Conservation (phyloP, 2,888 invertebrate genomes). For the Himalopsyche kuldschensis region DNA sequence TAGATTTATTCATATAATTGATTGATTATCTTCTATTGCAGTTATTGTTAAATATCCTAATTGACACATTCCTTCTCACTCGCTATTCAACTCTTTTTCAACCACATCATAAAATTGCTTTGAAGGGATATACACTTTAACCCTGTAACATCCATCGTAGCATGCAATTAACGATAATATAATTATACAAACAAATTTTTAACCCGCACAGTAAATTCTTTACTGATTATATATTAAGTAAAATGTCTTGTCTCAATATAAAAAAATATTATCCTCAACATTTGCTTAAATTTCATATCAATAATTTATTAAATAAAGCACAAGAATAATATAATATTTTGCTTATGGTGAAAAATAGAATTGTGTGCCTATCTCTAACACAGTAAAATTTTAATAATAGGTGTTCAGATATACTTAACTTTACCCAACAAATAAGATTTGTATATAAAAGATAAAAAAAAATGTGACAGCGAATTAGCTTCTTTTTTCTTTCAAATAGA, state of each 20-base stretch:
- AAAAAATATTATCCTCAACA: not conserved
- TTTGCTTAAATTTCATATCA: not conserved
- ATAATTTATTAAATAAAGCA: not conserved
- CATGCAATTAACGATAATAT: not conserved
- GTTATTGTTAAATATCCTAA: not conserved
- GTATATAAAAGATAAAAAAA: too few relatives aligned
- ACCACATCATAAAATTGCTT: slow-evolving; percentile 6
- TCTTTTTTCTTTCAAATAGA: too few relatives aligned
- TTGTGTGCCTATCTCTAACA: not conserved
- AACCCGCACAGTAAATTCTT: not conserved
- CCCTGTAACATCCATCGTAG: slow-evolving; percentile 8
- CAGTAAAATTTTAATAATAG: not conserved
- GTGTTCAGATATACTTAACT: not conserved
- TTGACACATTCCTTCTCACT: not conserved
- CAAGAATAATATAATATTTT: not conserved
- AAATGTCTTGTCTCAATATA: not conserved
- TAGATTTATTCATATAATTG: not conserved
- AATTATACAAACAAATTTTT: not conserved
- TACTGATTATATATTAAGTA: not conserved
- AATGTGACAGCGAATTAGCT: too few relatives aligned
- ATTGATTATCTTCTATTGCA: not conserved
- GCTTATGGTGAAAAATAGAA: not conserved
- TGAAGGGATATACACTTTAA: slow-evolving; percentile 5
- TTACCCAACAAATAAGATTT: not conserved
- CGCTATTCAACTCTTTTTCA: not conserved